A percentile compares a stretch with the other conserved stretches of the same genome.
Evolutionary conservation across 2,888 invertebrate species (phyloP).

Genomic region (Iselma pallidipennis): DNA sequence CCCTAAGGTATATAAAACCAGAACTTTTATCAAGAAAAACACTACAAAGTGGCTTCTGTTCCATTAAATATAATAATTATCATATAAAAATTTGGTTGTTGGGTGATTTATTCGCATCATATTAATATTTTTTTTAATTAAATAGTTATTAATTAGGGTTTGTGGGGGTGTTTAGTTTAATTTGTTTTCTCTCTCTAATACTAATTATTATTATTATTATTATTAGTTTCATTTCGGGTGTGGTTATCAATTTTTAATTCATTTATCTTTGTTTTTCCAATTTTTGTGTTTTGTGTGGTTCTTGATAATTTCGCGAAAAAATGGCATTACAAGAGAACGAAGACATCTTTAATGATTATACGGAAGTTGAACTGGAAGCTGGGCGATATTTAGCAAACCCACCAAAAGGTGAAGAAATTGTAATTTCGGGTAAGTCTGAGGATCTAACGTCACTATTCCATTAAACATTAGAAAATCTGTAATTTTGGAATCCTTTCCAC

Average conservation of each 20-base stretch:
- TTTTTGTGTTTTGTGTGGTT: not conserved
- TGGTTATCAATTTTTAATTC: not conserved
- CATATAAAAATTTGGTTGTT: too few relatives aligned
- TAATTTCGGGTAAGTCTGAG: constrained; percentile 64
- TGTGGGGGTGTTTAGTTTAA: not conserved
- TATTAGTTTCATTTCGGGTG: too few relatives aligned
- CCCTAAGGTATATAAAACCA: too few relatives aligned
- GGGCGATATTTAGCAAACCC: constrained; percentile 59
- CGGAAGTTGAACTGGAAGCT: not conserved
- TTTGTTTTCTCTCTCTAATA: too few relatives aligned
- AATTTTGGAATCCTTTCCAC: not conserved
- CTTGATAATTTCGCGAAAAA: not conserved
- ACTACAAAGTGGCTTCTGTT: too few relatives aligned
- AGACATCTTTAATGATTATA: not conserved
- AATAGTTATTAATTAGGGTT: not conserved
- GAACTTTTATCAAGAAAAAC: too few relatives aligned
- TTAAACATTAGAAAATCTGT: too few relatives aligned
- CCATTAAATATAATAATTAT: too few relatives aligned
- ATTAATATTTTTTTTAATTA: not conserved
- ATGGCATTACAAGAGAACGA: not conserved
- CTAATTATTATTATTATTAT: too few relatives aligned
- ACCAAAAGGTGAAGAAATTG: constrained; percentile 66
- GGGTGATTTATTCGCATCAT: not conserved
- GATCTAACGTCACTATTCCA: too few relatives aligned
- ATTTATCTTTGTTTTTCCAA: not conserved